Evolutionary conservation across 2,888 invertebrate species (phyloP).

Genomic region (Torymus tubicola): DNA sequence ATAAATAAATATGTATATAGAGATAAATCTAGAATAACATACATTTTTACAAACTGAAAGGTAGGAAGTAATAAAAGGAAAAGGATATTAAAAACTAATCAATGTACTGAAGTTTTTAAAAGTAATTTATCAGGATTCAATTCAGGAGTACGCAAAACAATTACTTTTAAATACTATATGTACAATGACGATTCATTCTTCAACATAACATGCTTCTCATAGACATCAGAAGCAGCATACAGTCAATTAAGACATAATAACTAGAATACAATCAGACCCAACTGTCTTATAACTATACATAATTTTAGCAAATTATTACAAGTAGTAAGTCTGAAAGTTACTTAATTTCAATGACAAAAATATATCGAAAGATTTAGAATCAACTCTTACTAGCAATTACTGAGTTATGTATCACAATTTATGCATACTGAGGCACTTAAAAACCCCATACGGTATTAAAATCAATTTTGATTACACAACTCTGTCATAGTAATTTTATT

Average conservation of each 20-base stretch:
- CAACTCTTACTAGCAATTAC: conserved; percentile 35
- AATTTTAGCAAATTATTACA: conserved; percentile 17
- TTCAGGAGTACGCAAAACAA: conserved; percentile 40
- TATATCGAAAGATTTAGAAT: conserved; percentile 37
- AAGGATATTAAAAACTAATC: conserved; percentile 33
- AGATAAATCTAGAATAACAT: conserved; percentile 10
- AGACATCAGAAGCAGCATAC: conserved; percentile 3
- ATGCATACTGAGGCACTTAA: conserved; percentile 48
- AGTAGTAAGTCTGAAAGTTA: conserved; percentile 14
- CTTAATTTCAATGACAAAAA: conserved; percentile 40
- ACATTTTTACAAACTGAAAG: conserved; percentile 13
- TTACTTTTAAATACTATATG: conserved; percentile 53
- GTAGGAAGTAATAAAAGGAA: conserved; percentile 21
- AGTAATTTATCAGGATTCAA: conserved; percentile 45
- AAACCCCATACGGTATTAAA: conserved; percentile 32
- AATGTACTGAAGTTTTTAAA: conserved; percentile 30
- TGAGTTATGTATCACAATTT: conserved; percentile 51
- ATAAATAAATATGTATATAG: conserved; percentile 24
- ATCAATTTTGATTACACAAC: conserved; percentile 42
- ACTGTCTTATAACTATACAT: conserved; percentile 25
- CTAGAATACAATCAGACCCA: conserved; percentile 41
- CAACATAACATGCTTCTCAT: conserved; percentile 31
- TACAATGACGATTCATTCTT: conserved; percentile 39
- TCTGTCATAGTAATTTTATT: conserved; percentile 15
- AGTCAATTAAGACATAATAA: conserved; percentile 34